Conservation (phyloP, 2,113 vertebrate genomes). For the Zosterops borbonicus region DNA sequence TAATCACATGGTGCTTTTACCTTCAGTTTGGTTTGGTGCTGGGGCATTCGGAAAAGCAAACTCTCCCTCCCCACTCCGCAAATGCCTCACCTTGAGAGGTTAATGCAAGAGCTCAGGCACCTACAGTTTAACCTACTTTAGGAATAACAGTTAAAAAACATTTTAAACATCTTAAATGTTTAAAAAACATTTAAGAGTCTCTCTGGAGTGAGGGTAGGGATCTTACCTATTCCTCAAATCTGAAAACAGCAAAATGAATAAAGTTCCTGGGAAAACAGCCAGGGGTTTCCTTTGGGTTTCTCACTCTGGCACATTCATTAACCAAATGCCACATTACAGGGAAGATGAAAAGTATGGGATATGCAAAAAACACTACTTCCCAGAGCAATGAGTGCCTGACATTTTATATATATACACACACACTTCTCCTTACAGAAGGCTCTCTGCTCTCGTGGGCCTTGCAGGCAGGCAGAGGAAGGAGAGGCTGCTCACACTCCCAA, state of each 20-base stretch:
- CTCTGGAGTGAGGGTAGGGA: background rate
- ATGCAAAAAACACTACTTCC: background rate
- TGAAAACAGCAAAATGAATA: constrained; percentile 31
- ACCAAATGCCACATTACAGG: constrained; percentile 6
- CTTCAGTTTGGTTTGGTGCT: background rate
- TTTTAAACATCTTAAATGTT: background rate
- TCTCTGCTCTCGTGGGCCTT: background rate
- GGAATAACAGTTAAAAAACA: constrained; percentile 4
- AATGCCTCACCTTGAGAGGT: background rate
- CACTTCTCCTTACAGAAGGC: background rate
- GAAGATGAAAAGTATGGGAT: constrained; percentile 17
- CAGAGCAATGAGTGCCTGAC: background rate
- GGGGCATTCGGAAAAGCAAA: background rate
- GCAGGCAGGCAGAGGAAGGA: background rate
- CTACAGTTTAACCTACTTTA: background rate
- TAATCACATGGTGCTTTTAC: background rate
- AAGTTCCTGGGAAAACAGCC: constrained; percentile 56
- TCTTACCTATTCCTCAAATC: constrained; percentile 25
- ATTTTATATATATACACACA: background rate
- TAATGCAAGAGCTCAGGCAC: background rate
- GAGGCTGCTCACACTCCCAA: background rate
- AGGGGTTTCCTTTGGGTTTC: constrained; percentile 57
- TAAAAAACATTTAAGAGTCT: constrained; percentile 15
- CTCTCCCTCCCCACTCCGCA: background rate
- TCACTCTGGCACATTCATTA: constrained; percentile 52